Evolutionary conservation across 2,888 invertebrate species (phyloP), one percentile per base, ranked within the genome.

Genomic region (Cataglyphis rosenhaueri): DNA sequence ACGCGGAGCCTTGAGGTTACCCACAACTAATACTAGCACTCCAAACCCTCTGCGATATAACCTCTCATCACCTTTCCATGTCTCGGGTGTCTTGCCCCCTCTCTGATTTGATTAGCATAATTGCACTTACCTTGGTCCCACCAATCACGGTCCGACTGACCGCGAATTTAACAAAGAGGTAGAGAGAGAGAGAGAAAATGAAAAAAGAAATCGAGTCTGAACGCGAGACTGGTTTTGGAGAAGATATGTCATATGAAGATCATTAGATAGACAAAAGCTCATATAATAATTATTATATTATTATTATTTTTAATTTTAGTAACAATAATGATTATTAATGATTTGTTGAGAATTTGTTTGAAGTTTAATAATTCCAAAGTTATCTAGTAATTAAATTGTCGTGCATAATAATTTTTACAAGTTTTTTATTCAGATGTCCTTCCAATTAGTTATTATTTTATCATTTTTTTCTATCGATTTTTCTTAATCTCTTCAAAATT

Each of bases 71-170:
- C 88, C 88, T 90, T 87, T 84, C 84, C 90, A 81, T 91, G 92
- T 92, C 91, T 86, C 87, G 85, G 90, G 87, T 90, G 89, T 92
- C 91, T 92, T 92, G 89, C 91, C 91, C 91, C 91, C 91, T 91
- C 70, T 78, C 92, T 93, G 91, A 93, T 93, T 93, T 93, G 91
- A 93, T 93, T 93, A 93, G 90, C 91, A 91, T 92, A 93, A 93
- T 93, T 93, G 92, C 92, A 92, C 92, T 93, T 91, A 92, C 91
- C 87, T 83, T 66, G 82, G 81, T 74, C 86, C 85, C 76, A 59
- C 62, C 64, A 6, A 52, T 52, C n/a, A n/a, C 48, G 48, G 8
- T n/a, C 48, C n/a, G 78, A 73, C 48, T 85, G 75, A 83, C 90
- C 91, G 65, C 90, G 90, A 92, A 91, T 91, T 91, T 86, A 87